phyloP scores from a whole-genome alignment of 2,113 vertebrate genomes.

The Equus quagga region DNA sequence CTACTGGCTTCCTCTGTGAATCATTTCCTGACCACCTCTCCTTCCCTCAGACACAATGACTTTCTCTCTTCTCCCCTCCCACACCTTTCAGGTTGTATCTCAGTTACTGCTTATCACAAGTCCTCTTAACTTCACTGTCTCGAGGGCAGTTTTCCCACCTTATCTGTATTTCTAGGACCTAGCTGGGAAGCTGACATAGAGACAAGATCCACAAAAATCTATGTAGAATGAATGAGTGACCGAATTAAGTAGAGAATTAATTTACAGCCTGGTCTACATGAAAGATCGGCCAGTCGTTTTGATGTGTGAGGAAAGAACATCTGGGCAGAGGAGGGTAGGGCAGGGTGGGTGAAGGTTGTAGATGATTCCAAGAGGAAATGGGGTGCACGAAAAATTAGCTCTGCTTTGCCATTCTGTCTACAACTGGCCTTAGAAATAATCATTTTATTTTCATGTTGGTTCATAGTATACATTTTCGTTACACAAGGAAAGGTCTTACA shows the following conservation, averaged over 20 bases:
- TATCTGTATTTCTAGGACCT: not conserved
- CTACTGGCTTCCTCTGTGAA: not conserved
- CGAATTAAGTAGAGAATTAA: not conserved
- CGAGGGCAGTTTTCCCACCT: not conserved
- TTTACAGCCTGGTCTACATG: not conserved
- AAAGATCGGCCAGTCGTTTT: not conserved
- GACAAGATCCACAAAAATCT: not conserved
- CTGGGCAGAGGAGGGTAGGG: too few species aligned
- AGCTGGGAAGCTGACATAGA: not conserved
- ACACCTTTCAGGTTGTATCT: not conserved
- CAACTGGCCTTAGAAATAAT: not conserved
- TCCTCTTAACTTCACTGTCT: not conserved
- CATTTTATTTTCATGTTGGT: conserved; percentile 30
- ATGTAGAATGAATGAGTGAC: not conserved
- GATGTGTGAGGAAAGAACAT: not conserved
- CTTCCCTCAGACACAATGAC: not conserved
- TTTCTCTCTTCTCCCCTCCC: not conserved
- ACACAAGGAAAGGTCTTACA: not conserved
- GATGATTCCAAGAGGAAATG: not conserved
- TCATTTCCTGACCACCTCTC: not conserved
- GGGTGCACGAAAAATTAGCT: not conserved
- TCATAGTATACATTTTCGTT: not conserved
- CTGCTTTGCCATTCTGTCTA: not conserved
- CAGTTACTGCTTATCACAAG: not conserved
- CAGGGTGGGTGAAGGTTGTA: not conserved